phyloP scores from a whole-genome alignment of 2,113 vertebrate species.

The Eidolon helvum region DNA sequence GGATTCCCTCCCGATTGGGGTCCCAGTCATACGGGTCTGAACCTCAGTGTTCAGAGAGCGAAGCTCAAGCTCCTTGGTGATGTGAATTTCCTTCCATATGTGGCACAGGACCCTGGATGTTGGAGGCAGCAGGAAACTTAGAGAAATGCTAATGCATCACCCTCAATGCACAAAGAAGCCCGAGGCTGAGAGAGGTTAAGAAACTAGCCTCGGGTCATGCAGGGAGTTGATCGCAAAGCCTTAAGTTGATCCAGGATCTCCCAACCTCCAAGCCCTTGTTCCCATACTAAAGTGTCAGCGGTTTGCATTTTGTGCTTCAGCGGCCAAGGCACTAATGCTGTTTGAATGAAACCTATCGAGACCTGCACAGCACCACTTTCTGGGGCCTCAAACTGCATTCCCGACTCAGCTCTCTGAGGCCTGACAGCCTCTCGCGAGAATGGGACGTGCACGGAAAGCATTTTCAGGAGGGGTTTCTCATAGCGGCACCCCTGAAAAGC shows the following conservation, averaged over 20 bases:
- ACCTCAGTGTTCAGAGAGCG: not conserved
- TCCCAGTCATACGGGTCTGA: not conserved
- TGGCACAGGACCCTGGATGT: not conserved
- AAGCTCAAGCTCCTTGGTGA: too few species aligned
- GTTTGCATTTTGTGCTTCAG: not conserved
- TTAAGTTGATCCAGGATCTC: not conserved
- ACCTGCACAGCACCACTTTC: not conserved
- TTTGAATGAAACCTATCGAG: not conserved
- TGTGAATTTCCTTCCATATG: not conserved
- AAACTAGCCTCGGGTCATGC: not conserved
- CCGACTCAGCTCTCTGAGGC: not conserved
- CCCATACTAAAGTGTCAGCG: rapidly evolving
- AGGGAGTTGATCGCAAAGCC: not conserved
- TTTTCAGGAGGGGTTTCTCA: not conserved
- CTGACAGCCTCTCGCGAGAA: not conserved
- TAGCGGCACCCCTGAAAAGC: not conserved
- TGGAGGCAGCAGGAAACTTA: not conserved
- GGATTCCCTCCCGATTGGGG: not conserved
- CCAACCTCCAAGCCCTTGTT: not conserved
- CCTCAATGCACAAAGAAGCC: not conserved
- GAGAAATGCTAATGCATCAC: not conserved
- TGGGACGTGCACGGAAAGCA: not conserved
- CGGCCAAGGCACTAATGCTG: not conserved
- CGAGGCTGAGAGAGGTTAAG: not conserved
- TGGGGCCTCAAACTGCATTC: not conserved